These are phyloP conservation scores for Dissostichus mawsoni DNA, from an alignment of 2,113 vertebrate genomes.

Conservation along the genomic window DNA sequence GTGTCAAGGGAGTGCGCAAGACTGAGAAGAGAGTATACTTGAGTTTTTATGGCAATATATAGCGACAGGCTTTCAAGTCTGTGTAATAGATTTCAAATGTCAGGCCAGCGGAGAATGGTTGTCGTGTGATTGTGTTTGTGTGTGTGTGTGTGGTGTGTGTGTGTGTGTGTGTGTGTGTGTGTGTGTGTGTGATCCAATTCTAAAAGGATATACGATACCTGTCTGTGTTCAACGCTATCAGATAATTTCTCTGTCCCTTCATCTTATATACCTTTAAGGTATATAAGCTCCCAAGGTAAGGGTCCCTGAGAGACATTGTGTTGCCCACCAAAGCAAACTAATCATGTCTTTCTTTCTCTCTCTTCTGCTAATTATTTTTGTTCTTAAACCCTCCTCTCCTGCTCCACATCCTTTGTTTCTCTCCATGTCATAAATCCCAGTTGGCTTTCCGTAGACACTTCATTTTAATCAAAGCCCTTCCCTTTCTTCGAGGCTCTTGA, in stretches of 20 bases:
- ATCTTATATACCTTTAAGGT: conserved; percentile 20
- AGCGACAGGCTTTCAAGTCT: conserved; percentile 49
- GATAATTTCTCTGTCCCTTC: conserved; percentile 22
- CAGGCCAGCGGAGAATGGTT: conserved; percentile 38
- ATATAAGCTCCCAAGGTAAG: conserved; percentile 23
- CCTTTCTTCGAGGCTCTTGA: conserved; percentile 4
- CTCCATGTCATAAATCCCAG: conserved; percentile 8
- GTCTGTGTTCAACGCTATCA: conserved; percentile 26
- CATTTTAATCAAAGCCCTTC: conserved; percentile 20
- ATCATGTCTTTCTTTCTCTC: conserved; percentile 19
- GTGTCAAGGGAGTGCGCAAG: conserved; percentile 26
- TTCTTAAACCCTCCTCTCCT: conserved; percentile 6
- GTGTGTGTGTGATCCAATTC: conserved; percentile 23
- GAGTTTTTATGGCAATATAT: conserved; percentile 48
- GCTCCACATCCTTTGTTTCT: conserved; percentile 7
- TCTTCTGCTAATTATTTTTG: conserved; percentile 28
- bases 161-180: conserved; percentile 2
- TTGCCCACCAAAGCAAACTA: conserved; percentile 1
- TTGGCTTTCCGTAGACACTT: conserved; percentile 4
- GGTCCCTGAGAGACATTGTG: background rate
- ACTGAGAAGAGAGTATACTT: conserved; percentile 44
- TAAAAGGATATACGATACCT: conserved; percentile 39
- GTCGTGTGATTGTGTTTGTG: background rate
- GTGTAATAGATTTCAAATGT: conserved; percentile 67
- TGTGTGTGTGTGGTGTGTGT: background rate